These are phyloP conservation scores for Drosophila nr. fundita DNA, from an alignment of 2,888 invertebrate species.

Conservation along the genomic window DNA sequence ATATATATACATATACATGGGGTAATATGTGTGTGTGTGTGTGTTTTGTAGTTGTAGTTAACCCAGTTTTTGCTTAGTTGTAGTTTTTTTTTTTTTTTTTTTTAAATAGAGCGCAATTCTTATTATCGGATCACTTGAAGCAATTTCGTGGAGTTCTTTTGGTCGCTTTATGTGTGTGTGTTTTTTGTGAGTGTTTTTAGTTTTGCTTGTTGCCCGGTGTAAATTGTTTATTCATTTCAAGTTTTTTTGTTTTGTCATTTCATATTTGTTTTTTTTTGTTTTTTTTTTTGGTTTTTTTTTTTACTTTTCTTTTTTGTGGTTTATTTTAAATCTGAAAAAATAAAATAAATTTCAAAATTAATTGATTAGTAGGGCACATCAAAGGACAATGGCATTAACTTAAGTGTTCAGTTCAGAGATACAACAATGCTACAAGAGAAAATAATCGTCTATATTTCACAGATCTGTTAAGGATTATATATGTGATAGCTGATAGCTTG, in stretches of 20 bases:
- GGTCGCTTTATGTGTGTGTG: slow-evolving; percentile 46
- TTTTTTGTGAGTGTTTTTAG: slow-evolving; percentile 15
- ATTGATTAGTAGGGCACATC: slow-evolving; percentile 54
- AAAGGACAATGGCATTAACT: slow-evolving; percentile 51
- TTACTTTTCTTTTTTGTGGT: slow-evolving; percentile 25
- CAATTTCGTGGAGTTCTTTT: slow-evolving; percentile 68
- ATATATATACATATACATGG: slow-evolving; percentile 65
- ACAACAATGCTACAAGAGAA: slow-evolving; percentile 39
- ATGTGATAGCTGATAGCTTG: not conserved
- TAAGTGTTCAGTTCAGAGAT: slow-evolving; percentile 45
- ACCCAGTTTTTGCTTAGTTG: slow-evolving; percentile 51
- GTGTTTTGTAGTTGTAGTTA: slow-evolving; percentile 36
- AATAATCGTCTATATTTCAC: slow-evolving; percentile 1
- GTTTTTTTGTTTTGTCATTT: slow-evolving; percentile 21
- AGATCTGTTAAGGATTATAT: slow-evolving; percentile 3
- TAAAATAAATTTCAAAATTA: slow-evolving; percentile 36
- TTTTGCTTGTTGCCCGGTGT: slow-evolving; percentile 38
- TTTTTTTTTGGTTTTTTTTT: slow-evolving; percentile 28
- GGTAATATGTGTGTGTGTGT: slow-evolving; percentile 46
- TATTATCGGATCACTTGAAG: slow-evolving; percentile 80
- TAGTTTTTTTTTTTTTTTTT: slow-evolving; percentile 38
- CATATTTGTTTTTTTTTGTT: slow-evolving; percentile 15
- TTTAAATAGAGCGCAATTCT: slow-evolving; percentile 63
- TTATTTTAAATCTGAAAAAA: slow-evolving; percentile 64
- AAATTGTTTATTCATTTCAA: slow-evolving; percentile 48